Base-by-base conservation (phyloP, 2,888 invertebrate genomes). In the Eueremaeus valkanovi region DNA sequence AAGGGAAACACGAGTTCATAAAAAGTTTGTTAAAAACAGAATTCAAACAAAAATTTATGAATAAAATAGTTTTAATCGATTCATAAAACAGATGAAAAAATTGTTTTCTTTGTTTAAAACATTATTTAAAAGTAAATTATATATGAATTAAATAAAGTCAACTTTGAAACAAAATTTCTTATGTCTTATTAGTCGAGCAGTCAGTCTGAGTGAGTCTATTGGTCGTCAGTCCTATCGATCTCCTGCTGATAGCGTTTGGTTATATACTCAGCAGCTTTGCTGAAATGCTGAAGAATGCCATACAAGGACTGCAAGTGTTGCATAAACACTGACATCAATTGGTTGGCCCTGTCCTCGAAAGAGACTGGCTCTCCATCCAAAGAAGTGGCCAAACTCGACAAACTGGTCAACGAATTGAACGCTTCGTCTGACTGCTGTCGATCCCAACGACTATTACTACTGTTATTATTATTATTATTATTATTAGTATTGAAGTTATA, bases 211-310 rank as follows among this genome's bases (percentile, higher is more conserved):
- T 16, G 9, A 21, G 24, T 24, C 21, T 27, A n/a, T 27, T 24
- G 27, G 55, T 55, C 27, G 24, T 55, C 31, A 31, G 24, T 55
- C 27, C 31, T 18, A 9, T 74, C 42, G 21, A 36, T 74, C 55
- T 74, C 75, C 24, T 74, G 68, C 18, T 74, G 68, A 40, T 74
- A 74, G 27, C 75, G 68, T 33, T 58, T 55, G 18, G 75, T 74
- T 27, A 74, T 74, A 45, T 70, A 74, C 11, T 74, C 68, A 49
- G 75, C 75, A 40, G 31, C 70, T 72, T 36, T 55, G 31, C 68
- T 45, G 11, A 74, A 74, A n/a, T 74, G 75, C 16, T 70, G 68
- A 66, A 74, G 40, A 36, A 74, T 74, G n/a, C 45, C 49, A 58
- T 74, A 74, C 45, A 74, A 58, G 45, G 75, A 66, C 21, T 31